These are phyloP conservation scores for Ophthalmolycus amberensis DNA, from an alignment of 2,113 vertebrate species.

Conservation along the genomic window DNA sequence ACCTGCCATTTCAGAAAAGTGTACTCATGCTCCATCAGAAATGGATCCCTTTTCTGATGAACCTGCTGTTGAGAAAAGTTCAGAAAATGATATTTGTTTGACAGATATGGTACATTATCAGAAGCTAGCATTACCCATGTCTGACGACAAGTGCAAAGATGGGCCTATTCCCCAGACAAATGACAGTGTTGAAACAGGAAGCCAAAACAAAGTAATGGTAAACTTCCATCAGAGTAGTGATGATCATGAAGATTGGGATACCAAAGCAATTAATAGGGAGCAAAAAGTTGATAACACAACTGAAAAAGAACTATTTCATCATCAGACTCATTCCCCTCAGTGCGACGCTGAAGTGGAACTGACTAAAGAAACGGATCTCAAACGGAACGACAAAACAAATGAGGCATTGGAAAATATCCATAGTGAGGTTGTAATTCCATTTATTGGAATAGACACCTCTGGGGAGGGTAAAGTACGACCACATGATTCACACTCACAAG, in stretches of 20 bases:
- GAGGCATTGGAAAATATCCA: neutral
- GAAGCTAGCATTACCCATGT: neutral
- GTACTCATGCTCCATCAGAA: neutral
- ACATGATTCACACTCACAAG: neutral
- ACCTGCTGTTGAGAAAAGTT: neutral
- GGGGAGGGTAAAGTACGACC: neutral
- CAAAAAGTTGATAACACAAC: constrained; percentile 3
- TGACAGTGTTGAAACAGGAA: constrained; percentile 9
- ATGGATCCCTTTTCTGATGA: constrained; percentile 3
- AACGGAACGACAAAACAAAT: neutral
- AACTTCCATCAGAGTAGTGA: neutral
- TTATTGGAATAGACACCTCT: constrained; percentile 33
- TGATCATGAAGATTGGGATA: constrained; percentile 20
- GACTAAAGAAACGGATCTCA: constrained; percentile 3
- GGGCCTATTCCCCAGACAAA: constrained; percentile 7
- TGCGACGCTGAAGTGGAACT: neutral
- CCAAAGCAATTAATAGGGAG: constrained; percentile 5
- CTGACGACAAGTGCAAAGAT: constrained; percentile 1
- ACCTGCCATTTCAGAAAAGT: constrained; percentile 36
- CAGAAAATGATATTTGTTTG: neutral
- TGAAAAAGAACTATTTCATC: constrained; percentile 14
- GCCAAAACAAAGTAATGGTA: neutral
- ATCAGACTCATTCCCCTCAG: neutral
- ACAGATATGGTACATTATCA: neutral
- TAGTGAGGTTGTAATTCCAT: constrained; percentile 34